Evolutionary conservation across 2,797 vertebrate genomes (phyloP).

Genomic region (Toxotes lorentzi): DNA sequence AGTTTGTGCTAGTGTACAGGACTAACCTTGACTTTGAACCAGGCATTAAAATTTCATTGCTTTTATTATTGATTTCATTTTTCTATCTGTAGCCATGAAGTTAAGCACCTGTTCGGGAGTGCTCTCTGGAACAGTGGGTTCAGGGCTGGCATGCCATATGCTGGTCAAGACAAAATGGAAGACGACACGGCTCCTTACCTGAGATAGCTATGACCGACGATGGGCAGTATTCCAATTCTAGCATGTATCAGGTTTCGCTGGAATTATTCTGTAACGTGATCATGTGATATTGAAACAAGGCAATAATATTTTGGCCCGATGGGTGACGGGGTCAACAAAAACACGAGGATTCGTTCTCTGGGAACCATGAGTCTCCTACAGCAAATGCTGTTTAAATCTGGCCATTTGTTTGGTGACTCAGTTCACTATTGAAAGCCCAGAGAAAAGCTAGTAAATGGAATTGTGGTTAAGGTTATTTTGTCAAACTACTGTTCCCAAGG

Average conservation of each 20-base stretch:
- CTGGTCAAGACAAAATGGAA: not conserved
- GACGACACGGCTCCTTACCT: not conserved
- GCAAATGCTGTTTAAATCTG: not conserved
- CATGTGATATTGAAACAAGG: not conserved
- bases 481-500: not conserved
- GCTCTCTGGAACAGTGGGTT: constrained; percentile 1
- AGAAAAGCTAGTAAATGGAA: not conserved
- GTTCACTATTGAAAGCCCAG: not conserved
- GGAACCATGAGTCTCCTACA: not conserved
- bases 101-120: constrained; percentile 7
- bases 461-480: constrained; percentile 1
- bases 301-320: not conserved
- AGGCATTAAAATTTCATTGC: constrained; percentile 22
- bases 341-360: not conserved
- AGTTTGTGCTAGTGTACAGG: constrained; percentile 1
- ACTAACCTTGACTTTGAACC: constrained; percentile 26
- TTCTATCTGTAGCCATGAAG: constrained; percentile 6
- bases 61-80: constrained; percentile 20
- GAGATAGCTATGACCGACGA: not conserved
- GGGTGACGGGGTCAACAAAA: not conserved
- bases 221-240: not conserved
- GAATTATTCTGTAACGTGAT: not conserved
- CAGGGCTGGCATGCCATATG: not conserved
- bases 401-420: not conserved
- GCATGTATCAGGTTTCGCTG: not conserved